phyloP scores from a whole-genome alignment of 1,140 invertebrate genomes.

The Mycetomoellerius zeteki region DNA sequence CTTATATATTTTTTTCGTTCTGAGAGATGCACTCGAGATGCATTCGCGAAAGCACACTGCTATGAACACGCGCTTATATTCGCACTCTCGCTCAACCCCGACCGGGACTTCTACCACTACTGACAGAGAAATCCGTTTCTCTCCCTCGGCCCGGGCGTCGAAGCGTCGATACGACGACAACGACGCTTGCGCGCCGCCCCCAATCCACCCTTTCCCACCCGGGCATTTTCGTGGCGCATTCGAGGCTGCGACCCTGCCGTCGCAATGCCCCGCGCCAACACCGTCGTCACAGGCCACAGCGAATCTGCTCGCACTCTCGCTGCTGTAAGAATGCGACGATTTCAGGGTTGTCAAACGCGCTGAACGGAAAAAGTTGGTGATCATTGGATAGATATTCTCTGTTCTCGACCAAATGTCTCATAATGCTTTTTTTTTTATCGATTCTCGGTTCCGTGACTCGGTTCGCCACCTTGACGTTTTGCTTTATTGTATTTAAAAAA shows the following conservation, averaged over 20 bases:
- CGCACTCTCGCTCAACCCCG: slow-evolving; percentile 79
- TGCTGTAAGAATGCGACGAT: not conserved
- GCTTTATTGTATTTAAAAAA: not conserved
- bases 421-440: not conserved
- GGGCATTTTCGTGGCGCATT: slow-evolving; percentile 74
- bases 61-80: slow-evolving; percentile 60
- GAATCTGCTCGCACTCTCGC: not conserved
- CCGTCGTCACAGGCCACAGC: not conserved
- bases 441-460: not conserved
- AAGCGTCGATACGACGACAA: slow-evolving; percentile 83
- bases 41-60: slow-evolving; percentile 43
- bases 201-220: slow-evolving; percentile 76
- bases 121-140: slow-evolving; percentile 66
- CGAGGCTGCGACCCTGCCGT: slow-evolving; percentile 68
- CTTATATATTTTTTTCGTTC: slow-evolving; percentile 32
- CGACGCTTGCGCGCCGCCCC: slow-evolving; percentile 84
- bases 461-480: not conserved
- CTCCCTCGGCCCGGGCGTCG: slow-evolving; percentile 76
- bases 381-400: not conserved
- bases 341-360: not conserved
- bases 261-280: slow-evolving; percentile 52
- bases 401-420: not conserved
- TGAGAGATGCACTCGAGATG: slow-evolving; percentile 33
- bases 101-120: slow-evolving; percentile 85
- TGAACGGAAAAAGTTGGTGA: not conserved